Base-by-base conservation (phyloP, 2,113 vertebrate species). In the Sturnira hondurensis region DNA sequence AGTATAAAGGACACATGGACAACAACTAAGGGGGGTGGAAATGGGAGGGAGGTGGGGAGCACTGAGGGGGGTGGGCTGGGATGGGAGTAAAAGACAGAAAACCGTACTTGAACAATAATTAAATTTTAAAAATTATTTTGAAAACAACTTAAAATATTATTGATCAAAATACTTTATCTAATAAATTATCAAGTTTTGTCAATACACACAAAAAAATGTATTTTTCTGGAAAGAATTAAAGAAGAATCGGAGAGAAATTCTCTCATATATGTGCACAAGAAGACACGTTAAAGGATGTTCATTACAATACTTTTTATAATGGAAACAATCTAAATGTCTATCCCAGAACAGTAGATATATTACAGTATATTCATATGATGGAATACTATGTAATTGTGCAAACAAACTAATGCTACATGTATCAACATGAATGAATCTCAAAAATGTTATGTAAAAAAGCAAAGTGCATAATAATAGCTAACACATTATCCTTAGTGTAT, bases 221-320 rank as follows among this genome's bases (percentile, higher is more conserved):
- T 63, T 71, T 86, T 94, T 95, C 78, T 93, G 77, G 14, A 90
- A 93, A 56, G 52, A 86, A 92, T 67, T 94, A 93, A 92, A 88
- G 33, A 95, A 88, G 52, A 85, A 94, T 38, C 73, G 45, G 80
- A 84, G 41, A 92, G 65, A 95, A 88, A 56, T 88, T 84, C 8
- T 87, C 17, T 63, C 41, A 76, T 38, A 61, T 52, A 43, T 61
- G 19, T 89, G 36, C 38, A 74, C 65, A 74, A 78, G 33, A 80
- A 86, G 17, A 78, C 28, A 90, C 26, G 6, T 76, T 78, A 28
- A 91, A 92, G 67, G 20, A 58, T 87, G 14, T 83, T 95, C 50
- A 92, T 33, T 89, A 52, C 14, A 67, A 28, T 41, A 81, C 26
- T 93, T 95, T 97, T 93, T 82, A 47, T 86, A 89, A 81, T 70